Base-by-base conservation (phyloP, 1,140 invertebrate species). In the Eupeodes corollae region DNA sequence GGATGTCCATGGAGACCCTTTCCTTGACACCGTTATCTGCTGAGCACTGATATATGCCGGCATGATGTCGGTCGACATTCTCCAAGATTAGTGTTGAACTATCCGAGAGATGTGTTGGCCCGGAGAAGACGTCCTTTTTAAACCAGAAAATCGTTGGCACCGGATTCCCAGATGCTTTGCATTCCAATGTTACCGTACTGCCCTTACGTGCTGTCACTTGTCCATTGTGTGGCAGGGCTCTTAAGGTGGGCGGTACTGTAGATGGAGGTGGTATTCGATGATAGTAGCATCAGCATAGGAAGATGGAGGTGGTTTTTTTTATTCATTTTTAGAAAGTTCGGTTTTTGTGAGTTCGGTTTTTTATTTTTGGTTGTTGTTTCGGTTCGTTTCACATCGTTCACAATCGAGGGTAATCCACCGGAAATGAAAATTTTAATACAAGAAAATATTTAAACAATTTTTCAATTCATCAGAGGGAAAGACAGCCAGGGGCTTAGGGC, bases 1-100 rank as follows among this genome's bases (percentile, higher is more conserved):
- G 69, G 48, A 80, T 73, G 46, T 75, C 73, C 49, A 73, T 75
- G 19, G 74, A 74, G 12, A 76, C 76, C 3, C 78, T 75, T 53
- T 77, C 75, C 3, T 79, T 79, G 2, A 82, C 79, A 3, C 76
- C 77, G 55, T 82, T 82, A 32, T 76, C 75, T 3, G 79, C 79
- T 1, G 77, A 78, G 51, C 79, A 82, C 47, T 76, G 71, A 56
- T 82, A 82, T 14, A 73, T 64, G 2, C 79, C 79, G 1, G 74
- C 78, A 49, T 80, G 75, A 52, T 78, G 75, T 49, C 78, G 69
- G 52, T 79, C 76, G 5, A 79, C 76, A 39, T 75, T 73, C 50
- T 75, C 72, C 30, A 82, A 63, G 18, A 74, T 74, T 44, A 76
- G 63, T 19, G 70, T 70, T 32, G 70, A 71, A 16, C 75, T 75